Conservation (phyloP, 92 coral and sea anemone species). For the Palythoa grandis region DNA sequence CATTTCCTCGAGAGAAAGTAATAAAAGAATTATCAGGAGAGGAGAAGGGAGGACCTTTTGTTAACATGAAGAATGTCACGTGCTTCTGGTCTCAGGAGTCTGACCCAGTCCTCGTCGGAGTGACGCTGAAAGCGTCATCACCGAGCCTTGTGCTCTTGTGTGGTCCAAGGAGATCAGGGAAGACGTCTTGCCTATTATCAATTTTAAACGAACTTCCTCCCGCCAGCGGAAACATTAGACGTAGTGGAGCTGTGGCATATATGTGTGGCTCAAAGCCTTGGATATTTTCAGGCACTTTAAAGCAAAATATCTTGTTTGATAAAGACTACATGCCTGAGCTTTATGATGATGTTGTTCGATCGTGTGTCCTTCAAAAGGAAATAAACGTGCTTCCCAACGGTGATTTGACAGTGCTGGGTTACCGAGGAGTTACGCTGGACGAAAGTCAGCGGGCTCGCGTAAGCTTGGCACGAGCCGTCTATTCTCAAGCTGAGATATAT, state of each 20-base stretch:
- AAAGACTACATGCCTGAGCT: slow-evolving; percentile 12
- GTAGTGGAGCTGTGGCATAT: slow-evolving; percentile 18
- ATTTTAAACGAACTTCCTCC: slow-evolving; percentile 42
- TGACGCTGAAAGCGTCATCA: slow-evolving; percentile 22
- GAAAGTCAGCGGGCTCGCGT: slow-evolving; percentile 28
- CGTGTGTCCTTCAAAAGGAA: slow-evolving; percentile 34
- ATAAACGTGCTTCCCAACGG: slow-evolving; percentile 12
- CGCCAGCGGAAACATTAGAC: slow-evolving; percentile 16
- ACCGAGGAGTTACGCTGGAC: slow-evolving; percentile 1
- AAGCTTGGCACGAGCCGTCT: slow-evolving; percentile 37
- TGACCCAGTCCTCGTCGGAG: slow-evolving; percentile 32
- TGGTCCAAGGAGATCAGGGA: slow-evolving; percentile 40
- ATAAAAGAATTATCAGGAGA: neutral
- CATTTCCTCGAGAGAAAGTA: slow-evolving; percentile 24
- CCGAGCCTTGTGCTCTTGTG: slow-evolving; percentile 36
- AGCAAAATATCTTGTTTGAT: slow-evolving; percentile 39
- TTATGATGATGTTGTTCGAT: slow-evolving; percentile 11
- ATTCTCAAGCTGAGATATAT: slow-evolving; percentile 28
- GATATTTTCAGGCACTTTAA: slow-evolving; percentile 25
- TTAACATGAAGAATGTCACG: slow-evolving; percentile 21
- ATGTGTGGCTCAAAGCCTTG: slow-evolving; percentile 31
- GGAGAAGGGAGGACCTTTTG: neutral
- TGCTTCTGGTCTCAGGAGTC: slow-evolving; percentile 38
- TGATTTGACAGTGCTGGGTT: slow-evolving; percentile 18
- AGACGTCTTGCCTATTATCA: slow-evolving; percentile 22